Base-by-base conservation (phyloP, 2,888 invertebrate species). In the Homarus gammarus region DNA sequence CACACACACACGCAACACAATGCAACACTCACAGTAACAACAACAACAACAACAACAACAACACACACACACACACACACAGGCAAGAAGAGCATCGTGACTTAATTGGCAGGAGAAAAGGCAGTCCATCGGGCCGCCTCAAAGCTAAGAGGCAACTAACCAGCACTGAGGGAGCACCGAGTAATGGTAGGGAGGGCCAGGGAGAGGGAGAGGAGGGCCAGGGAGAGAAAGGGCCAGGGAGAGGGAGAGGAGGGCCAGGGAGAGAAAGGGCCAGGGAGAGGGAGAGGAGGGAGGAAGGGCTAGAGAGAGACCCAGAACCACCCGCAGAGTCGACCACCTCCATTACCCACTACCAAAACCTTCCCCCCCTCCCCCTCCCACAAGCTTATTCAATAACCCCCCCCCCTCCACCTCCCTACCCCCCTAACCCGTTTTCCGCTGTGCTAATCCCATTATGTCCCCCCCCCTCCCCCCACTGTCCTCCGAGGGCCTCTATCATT, bases 1-100 rank as follows among this genome's bases (percentile, higher is more conserved):
- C n/a, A n/a, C n/a, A 81, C 61, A 81, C 61, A 61, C 61, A 81
- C 38, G 61, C 61, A 81, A n/a, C n/a, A n/a, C n/a, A n/a, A n/a
- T n/a, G n/a, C n/a, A n/a, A n/a, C n/a, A n/a, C n/a, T n/a, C n/a
- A n/a, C n/a, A n/a, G n/a, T n/a, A n/a, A n/a, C n/a, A n/a, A n/a
- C n/a, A n/a, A n/a, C n/a, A n/a, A n/a, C n/a, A n/a, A n/a, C n/a
- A n/a, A n/a, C n/a, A n/a, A n/a, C n/a, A n/a, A n/a, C n/a, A n/a
- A n/a, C n/a, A n/a, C 61, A 81, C 38, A 81, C 79, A 81, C 79
- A 61, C 51, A 51, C 51, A 51, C 15, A 18, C 15, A 18, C 12
- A 56, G 18, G 22, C 15, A 18, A 18, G 56, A 22, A 18, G 22
- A 18, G 18, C 3, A 15, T 3, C 56, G 22, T 56, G 56, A 3